Base-by-base conservation (phyloP, 2,113 vertebrate genomes). In the Planiliza haematocheilus region DNA sequence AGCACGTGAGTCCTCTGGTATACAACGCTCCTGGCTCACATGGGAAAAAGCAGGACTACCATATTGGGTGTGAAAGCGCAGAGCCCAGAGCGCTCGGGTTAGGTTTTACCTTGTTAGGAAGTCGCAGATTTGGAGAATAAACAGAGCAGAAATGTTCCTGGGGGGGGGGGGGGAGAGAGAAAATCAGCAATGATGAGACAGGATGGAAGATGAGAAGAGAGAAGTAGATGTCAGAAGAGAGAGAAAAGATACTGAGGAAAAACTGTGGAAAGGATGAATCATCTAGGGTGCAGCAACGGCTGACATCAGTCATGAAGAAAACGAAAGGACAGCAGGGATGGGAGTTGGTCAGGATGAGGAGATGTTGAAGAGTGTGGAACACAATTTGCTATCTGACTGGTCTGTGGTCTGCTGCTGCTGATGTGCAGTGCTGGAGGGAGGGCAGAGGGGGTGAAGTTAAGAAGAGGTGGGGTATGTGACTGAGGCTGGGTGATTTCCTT, bases 91-190 rank as follows among this genome's bases (percentile, higher is more conserved):
- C 39, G 57, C 77, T 57, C 7, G 34, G 65, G 75, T 53, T 68
- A 21, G 74, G 81, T 78, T 88, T 93, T 93, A 86, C 94, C 94
- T 94, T 94, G 89, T 94, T 94, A 93, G 93, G 93, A 91, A 94
- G 88, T 89, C 43, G 51, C 58, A 78, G 86, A 83, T 82, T 70
- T 49, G 59, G 67, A 90, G 82, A 74, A 84, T 92, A 92, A 92
- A 92, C 91, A 92, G 63, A 86, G 68, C 74, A 63, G 41, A 79
- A 74, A 76, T 65, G 57, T 67, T 77, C 59, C 59, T 62, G 60
- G 30, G 69, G 61, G 48, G 80, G 56, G 36, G 68, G n/a, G 5
- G 57, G 21, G 21, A 41, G 14, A 42, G 24, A 8, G 60, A 20
- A 5, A 30, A 58, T 9, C 43, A 38, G 10, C 10, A 9, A 46